Evolutionary conservation across 2,113 vertebrate genomes (phyloP), one percentile per base, ranked within the genome.

Genomic region (Gila orcuttii): DNA sequence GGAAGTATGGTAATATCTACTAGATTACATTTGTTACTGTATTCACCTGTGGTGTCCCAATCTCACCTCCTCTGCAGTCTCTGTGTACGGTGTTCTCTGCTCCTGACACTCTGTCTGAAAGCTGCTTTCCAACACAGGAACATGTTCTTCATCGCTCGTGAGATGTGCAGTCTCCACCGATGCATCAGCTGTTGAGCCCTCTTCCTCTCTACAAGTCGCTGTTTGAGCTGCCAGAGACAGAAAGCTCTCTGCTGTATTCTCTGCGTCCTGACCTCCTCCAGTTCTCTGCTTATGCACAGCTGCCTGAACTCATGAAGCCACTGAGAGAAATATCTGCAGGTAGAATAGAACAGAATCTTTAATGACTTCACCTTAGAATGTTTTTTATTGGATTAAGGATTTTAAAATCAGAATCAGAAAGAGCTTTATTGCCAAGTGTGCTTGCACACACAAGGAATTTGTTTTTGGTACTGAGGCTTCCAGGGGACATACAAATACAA

Each of bases 51-150:
- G 23, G 15, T 17, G 5, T 12, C n/a, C 9, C 28, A 73, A 11
- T 62, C 28, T 69, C 31, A 85, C 84, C 60, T 85, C 9, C 64
- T 85, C 52, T 76, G 25, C 45, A 42, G 28, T 8, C 10, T 66
- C 84, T 69, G 76, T 39, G 84, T 64, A 17, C 75, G 64, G 47
- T 68, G 64, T n/a, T 59, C 84, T 85, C 36, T 77, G 62, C 75
- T 69, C 23, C 60, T 69, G 33, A 28, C 31, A 7, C 60, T 79
- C 74, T 68, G 76, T 28, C 19, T 59, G 62, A 19, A 64, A 12
- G 62, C 62, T 78, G 25, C 42, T 17, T 9, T 57, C 84, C 84
- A 85, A n/a, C 33, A 55, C 12, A 36, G 62, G 25, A 85, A 68
- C 31, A 57, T 4, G 50, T 66, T 64, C 42, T 66, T 23, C 45